Conservation (phyloP, 2,888 invertebrate species). For the Disparrhopalites patrizii region DNA sequence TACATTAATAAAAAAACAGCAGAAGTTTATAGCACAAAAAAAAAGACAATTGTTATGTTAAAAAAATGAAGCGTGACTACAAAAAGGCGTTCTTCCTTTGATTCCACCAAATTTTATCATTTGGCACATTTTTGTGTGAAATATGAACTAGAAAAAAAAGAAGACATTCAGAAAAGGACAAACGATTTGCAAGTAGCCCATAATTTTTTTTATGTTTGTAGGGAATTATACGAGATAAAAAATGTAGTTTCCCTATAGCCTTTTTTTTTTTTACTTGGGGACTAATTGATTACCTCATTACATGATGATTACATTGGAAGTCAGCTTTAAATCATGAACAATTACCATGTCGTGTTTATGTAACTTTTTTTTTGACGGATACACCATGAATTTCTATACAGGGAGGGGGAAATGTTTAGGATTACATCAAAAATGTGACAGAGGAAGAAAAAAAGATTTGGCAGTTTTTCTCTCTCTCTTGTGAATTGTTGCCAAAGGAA, state of each 20-base stretch:
- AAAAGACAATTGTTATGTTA: too few relatives aligned
- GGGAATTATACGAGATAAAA: background rate
- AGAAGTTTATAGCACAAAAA: too few relatives aligned
- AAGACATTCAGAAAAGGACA: too few relatives aligned
- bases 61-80: too few relatives aligned
- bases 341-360: background rate
- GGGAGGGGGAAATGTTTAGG: background rate
- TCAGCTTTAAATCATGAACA: background rate
- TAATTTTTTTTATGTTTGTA: background rate
- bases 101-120: too few relatives aligned
- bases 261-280: background rate
- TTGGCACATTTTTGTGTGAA: too few relatives aligned
- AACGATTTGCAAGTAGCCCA: background rate
- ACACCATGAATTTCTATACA: too few relatives aligned
- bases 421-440: background rate
- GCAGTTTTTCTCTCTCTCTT: background rate
- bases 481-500: background rate
- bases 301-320: background rate
- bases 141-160: too few relatives aligned
- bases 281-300: slow-evolving; percentile 2
- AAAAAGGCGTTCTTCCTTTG: too few relatives aligned
- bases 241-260: background rate
- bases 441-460: background rate
- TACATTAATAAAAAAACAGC: too few relatives aligned
- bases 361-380: too few relatives aligned